Evolutionary conservation across 2,888 invertebrate genomes (phyloP), one percentile per base, ranked within the genome.

Genomic region (Cabera pusaria): DNA sequence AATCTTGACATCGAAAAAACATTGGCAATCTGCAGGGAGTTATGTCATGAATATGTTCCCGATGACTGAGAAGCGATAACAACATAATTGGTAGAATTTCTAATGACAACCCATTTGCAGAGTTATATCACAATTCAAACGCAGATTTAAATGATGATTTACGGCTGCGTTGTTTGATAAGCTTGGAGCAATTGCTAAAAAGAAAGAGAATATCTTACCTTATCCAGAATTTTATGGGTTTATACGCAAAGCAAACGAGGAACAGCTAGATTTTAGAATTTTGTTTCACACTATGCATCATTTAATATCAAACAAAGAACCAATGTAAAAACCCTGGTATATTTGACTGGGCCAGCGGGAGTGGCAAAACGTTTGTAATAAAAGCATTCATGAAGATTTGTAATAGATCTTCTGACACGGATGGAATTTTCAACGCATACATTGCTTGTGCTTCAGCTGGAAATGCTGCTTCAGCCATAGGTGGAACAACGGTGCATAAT

Each of bases 301-400:
- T 2, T 21, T 2, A 10, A 50, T 55, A 33, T 39, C n/a, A n/a
- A n/a, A n/a, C n/a, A n/a, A n/a, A n/a, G n/a, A n/a, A n/a, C n/a
- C n/a, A n/a, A n/a, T n/a, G n/a, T n/a, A n/a, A n/a, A n/a, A n/a
- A n/a, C 46, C 22, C 41, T 42, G 43, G 5, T 37, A 25, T 45
- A 59, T 48, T 58, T 71, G 3, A 71, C 68, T 2, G 64, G 61
- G 0, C 64, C 65, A 23, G 66, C 69, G 39, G 63, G 31, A 51
- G 32, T n/a, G 64, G 65, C 0, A 65, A 68, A 59, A 58, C 70
- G 6, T 75, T 69, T 32, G 52, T 68, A 5, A 72, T 78, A 4
- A 69, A 70, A 59, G 47, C 67, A 0, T 23, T 81, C 0, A 74
- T 73, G 72, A 77, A 77, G 58, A 78, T n/a, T 70, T 74, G 73